phyloP scores from a whole-genome alignment of 2,113 vertebrate species.

The Excalfactoria chinensis region DNA sequence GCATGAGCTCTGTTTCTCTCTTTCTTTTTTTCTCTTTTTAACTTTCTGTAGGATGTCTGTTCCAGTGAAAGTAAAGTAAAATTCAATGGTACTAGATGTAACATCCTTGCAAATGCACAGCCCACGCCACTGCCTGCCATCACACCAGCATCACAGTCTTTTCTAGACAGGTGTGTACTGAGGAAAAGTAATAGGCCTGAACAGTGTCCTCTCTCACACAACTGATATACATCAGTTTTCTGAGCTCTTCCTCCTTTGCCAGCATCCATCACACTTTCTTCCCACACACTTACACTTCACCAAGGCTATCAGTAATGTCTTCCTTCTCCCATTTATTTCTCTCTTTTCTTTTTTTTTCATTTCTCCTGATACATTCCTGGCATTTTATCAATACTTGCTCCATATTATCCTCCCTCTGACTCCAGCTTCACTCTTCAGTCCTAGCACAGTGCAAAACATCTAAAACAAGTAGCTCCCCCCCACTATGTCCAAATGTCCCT shows the following conservation, averaged over 20 bases:
- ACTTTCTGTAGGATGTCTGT: neutral
- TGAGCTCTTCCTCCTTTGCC: neutral
- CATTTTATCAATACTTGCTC: neutral
- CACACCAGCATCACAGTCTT: fast-evolving
- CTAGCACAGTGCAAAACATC: neutral
- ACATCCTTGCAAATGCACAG: neutral
- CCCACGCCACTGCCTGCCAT: neutral
- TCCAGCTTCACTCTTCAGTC: neutral
- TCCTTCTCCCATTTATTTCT: neutral
- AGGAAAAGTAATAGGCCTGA: neutral
- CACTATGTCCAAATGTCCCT: neutral
- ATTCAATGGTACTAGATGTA: neutral
- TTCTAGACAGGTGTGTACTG: neutral
- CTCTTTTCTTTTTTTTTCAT: neutral
- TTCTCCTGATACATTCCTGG: neutral
- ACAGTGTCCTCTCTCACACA: neutral
- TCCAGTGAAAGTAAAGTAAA: neutral
- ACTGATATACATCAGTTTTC: neutral
- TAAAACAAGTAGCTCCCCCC: neutral
- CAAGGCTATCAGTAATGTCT: neutral
- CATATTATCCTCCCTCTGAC: neutral
- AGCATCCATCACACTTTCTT: neutral
- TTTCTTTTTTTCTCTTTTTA: neutral
- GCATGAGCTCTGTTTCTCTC: neutral
- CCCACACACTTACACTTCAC: neutral